Evolutionary conservation across 2,888 invertebrate genomes (phyloP).

Genomic region (Empis stercorea): DNA sequence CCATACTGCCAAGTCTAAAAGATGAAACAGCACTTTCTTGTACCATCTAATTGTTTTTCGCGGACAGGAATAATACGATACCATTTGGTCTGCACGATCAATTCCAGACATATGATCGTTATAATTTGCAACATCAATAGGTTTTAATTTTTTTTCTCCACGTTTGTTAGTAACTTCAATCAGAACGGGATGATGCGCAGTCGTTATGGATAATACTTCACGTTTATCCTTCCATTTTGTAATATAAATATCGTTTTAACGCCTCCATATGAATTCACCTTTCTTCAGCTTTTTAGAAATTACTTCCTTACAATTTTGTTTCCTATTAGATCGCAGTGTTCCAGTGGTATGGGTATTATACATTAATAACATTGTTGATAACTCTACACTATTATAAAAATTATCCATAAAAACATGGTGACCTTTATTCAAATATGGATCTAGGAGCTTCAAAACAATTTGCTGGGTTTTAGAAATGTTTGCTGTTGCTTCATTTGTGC

Average conservation of each 20-base stretch:
- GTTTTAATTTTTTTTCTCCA: too few relatives aligned
- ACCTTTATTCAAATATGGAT: conserved; percentile 15
- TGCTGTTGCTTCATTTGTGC: not conserved
- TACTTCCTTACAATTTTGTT: too few relatives aligned
- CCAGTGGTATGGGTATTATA: conserved; percentile 16
- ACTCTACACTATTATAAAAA: conserved; percentile 15
- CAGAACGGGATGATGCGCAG: too few relatives aligned
- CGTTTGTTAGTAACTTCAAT: too few relatives aligned
- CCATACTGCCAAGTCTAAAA: conserved; percentile 7
- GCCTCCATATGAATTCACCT: conserved; percentile 13
- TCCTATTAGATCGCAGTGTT: conserved; percentile 15
- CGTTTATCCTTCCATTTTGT: conserved; percentile 16
- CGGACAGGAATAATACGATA: conserved; percentile 9
- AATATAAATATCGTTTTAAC: conserved; percentile 12
- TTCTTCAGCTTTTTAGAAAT: conserved; percentile 6
- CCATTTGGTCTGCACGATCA: too few relatives aligned
- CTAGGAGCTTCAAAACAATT: too few relatives aligned
- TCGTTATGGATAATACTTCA: too few relatives aligned
- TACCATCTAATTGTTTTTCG: conserved; percentile 13
- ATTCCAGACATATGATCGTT: too few relatives aligned
- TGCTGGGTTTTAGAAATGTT: too few relatives aligned
- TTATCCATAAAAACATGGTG: conserved; percentile 22
- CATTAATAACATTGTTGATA: conserved; percentile 14
- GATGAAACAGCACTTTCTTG: conserved; percentile 12
- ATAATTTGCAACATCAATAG: too few relatives aligned